Conservation (phyloP, 92 coral and sea anemone species). For the Zoanthus sansibaricus region DNA sequence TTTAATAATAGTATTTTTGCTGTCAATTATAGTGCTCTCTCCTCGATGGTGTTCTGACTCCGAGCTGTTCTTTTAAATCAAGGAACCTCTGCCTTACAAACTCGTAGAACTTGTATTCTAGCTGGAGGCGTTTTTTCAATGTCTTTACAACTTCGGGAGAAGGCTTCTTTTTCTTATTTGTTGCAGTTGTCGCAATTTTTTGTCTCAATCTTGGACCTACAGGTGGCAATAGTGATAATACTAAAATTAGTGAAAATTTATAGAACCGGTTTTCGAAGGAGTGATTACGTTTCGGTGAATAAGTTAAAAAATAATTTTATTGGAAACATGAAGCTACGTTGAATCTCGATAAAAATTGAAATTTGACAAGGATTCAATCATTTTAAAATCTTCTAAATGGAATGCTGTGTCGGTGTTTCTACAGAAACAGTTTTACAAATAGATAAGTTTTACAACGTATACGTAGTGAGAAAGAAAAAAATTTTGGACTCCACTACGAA, state of each 20-base stretch:
- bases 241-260: neutral
- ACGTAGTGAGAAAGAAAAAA: no score
- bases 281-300: no score
- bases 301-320: no score
- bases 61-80: conserved; percentile 61
- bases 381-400: no score
- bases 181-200: conserved; percentile 58
- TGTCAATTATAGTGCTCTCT: neutral
- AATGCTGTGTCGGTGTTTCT: no score
- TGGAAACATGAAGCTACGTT: no score
- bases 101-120: conserved; percentile 88
- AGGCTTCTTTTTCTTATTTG: conserved; percentile 70
- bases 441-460: no score
- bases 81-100: conserved; percentile 78
- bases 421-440: no score
- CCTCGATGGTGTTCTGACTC: neutral
- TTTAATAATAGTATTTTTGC: neutral
- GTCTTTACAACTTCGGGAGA: conserved; percentile 67
- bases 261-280: no score
- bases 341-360: no score
- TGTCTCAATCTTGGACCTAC: conserved; percentile 16
- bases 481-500: no score
- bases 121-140: conserved; percentile 62
- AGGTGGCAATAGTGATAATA: neutral
- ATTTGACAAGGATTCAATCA: no score